These are phyloP conservation scores for Acrocephalus arundinaceus DNA, from an alignment of 2,113 vertebrate genomes.

Conservation along the genomic window DNA sequence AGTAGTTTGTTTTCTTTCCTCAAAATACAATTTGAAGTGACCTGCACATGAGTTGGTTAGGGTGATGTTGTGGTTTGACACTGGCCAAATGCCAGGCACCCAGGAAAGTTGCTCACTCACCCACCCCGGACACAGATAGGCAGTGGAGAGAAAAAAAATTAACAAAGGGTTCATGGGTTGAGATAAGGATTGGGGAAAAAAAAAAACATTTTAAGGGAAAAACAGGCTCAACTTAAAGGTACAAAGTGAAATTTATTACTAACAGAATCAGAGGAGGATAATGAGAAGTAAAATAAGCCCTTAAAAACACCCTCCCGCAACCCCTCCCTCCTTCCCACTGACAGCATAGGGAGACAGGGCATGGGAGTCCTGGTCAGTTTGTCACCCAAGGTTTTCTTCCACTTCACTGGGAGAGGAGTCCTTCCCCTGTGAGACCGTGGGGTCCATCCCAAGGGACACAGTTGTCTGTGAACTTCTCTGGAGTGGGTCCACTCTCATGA, in stretches of 20 bases:
- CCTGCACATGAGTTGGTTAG: not conserved
- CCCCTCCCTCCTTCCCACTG: not conserved
- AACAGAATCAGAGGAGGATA: not conserved
- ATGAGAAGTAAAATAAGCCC: not conserved
- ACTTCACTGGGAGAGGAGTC: not conserved
- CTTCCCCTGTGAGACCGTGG: not conserved
- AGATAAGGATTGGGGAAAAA: not conserved
- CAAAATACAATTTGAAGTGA: not conserved
- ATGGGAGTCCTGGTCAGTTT: not conserved
- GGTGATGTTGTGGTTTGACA: not conserved
- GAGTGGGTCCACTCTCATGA: accelerated
- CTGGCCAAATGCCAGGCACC: not conserved
- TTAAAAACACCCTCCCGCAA: not conserved
- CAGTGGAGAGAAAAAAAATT: not conserved
- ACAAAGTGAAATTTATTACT: no score
- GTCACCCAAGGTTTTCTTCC: not conserved
- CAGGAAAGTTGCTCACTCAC: not conserved
- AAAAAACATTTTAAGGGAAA: not conserved
- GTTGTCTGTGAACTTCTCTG: accelerated
- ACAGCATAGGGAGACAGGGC: not conserved
- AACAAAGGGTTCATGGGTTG: not conserved
- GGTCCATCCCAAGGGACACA: not conserved
- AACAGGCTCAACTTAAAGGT: not conserved
- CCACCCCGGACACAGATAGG: not conserved
- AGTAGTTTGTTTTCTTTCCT: not conserved